These are phyloP conservation scores for Venustaconcha ellipsiformis DNA, from an alignment of 1,140 invertebrate species.

Conservation along the genomic window DNA sequence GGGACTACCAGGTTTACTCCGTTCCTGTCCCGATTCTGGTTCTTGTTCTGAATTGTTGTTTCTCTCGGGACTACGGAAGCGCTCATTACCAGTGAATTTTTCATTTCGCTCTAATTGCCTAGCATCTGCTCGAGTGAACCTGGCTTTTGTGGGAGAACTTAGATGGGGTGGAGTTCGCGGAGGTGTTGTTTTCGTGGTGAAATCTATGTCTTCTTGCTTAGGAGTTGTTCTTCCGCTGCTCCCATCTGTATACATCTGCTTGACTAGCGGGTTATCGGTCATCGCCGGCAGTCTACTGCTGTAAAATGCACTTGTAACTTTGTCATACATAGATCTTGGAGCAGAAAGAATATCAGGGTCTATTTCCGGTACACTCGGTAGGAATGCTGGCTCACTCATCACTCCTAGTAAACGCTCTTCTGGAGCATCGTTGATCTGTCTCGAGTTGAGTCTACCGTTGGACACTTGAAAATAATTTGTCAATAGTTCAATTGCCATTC, in stretches of 20 bases:
- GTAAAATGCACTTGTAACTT: slow-evolving; percentile 17
- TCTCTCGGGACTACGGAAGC: too few species aligned
- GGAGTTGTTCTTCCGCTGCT: too few species aligned
- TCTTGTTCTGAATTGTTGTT: too few species aligned
- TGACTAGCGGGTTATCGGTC: background rate
- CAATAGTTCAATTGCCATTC: slow-evolving; percentile 27
- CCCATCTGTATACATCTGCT: too few species aligned
- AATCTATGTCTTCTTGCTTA: background rate
- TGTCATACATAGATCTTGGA: slow-evolving; percentile 29
- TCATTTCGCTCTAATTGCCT: slow-evolving; percentile 5
- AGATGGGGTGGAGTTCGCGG: slow-evolving; percentile 19
- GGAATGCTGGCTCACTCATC: slow-evolving; percentile 24
- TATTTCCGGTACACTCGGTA: slow-evolving; percentile 28
- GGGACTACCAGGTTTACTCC: too few species aligned
- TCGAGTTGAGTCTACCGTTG: slow-evolving; percentile 7
- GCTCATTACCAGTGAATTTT: background rate
- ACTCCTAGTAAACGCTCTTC: slow-evolving; percentile 28
- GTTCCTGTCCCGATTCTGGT: too few species aligned
- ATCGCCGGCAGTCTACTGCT: slow-evolving; percentile 18
- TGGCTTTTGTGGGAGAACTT: slow-evolving; percentile 25
- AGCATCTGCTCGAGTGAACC: slow-evolving; percentile 11
- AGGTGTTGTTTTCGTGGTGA: slow-evolving; percentile 5
- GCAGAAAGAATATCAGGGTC: slow-evolving; percentile 26
- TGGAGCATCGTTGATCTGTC: slow-evolving; percentile 20
- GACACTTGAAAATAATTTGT: slow-evolving; percentile 32